Evolutionary conservation across 37 sponge, comb jelly and placozoan species (phyloP).

Genomic region (Theonella swinhoei): DNA sequence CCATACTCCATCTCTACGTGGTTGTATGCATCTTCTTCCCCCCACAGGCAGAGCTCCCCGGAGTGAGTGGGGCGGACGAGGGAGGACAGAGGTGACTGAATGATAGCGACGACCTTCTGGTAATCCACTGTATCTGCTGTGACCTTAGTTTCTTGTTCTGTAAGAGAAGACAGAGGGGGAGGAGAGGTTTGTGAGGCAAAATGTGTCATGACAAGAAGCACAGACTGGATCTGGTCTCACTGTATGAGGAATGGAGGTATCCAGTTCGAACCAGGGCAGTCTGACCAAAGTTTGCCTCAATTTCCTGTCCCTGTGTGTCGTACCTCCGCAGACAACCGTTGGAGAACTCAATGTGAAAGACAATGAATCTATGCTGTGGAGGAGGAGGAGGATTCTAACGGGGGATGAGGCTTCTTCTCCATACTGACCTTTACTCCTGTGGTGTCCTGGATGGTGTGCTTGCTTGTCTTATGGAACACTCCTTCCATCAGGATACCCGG

Average conservation of each 20-base stretch:
- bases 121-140: constrained; percentile 54
- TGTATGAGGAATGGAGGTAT: constrained; percentile 81
- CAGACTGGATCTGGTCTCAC: constrained; percentile 29
- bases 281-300: constrained; percentile 84
- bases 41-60: constrained; percentile 66
- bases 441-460: constrained; percentile 55
- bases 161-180: not conserved
- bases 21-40: constrained; percentile 60
- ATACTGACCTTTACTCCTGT: constrained; percentile 56
- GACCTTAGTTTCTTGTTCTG: constrained; percentile 62
- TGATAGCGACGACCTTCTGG: constrained; percentile 17
- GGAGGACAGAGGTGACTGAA: constrained; percentile 37
- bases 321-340: constrained; percentile 66
- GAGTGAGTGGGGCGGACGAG: constrained; percentile 50
- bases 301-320: constrained; percentile 58
- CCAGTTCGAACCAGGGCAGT: constrained; percentile 60
- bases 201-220: not conserved
- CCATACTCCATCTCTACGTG: constrained; percentile 70
- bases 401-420: not conserved
- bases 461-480: constrained; percentile 50
- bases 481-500: constrained; percentile 79
- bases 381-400: not conserved
- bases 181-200: not conserved
- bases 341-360: constrained; percentile 64
- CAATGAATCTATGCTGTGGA: constrained; percentile 53